Percentiles rank a stretch among this genome's conserved stretches.
phyloP scores from a whole-genome alignment of 2,113 vertebrate species.

The Thymallus thymallus region DNA sequence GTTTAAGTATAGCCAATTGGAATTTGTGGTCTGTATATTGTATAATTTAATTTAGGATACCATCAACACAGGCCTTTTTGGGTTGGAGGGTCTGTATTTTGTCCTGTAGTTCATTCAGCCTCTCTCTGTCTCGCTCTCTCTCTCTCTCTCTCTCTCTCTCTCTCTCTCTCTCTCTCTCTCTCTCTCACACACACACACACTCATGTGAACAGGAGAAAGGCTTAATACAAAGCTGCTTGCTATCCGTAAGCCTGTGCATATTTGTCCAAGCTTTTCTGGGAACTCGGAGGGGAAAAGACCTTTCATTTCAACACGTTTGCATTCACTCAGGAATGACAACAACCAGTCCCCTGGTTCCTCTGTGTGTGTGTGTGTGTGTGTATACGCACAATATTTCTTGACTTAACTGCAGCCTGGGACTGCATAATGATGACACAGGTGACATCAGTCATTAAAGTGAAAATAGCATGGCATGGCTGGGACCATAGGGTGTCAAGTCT shows the following conservation, averaged over 20 bases:
- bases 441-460: neutral
- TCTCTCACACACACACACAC: no score
- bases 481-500: neutral
- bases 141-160: no score
- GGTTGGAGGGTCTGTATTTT: no score
- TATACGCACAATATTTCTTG: neutral
- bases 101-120: no score
- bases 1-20: no score
- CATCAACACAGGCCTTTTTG: no score
- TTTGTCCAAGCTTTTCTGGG: constrained; percentile 5
- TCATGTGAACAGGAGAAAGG: no score
- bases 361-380: neutral
- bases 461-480: neutral
- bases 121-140: no score
- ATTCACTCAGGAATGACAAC: neutral
- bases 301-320: neutral
- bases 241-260: constrained; percentile 2
- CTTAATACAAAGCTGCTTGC: neutral
- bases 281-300: neutral
- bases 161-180: no score
- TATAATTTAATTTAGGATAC: no score
- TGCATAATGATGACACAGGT: constrained; percentile 2
- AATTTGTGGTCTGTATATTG: no score
- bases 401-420: neutral
- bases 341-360: neutral